phyloP scores from a whole-genome alignment of 2,888 invertebrate species.

The Caradrina kadenii region DNA sequence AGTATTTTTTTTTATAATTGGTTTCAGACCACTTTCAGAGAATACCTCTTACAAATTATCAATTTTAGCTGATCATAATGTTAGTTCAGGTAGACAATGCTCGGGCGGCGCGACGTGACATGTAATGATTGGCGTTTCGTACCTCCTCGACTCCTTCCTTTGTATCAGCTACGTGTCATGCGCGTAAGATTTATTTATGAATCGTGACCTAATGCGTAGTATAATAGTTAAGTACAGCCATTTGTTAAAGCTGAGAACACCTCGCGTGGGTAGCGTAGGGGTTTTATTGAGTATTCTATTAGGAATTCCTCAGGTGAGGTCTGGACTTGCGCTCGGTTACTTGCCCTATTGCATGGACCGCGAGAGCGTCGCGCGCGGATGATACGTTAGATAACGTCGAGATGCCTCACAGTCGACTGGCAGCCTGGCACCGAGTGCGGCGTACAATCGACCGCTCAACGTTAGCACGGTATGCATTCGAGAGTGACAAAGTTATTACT shows the following conservation, averaged over 20 bases:
- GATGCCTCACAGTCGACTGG: slow-evolving; percentile 28
- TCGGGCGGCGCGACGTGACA: no score
- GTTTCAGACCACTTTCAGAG: no score
- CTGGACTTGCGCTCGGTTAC: no score
- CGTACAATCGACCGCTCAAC: slow-evolving; percentile 15
- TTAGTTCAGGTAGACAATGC: no score
- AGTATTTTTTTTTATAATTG: no score
- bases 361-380: not conserved
- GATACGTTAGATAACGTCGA: slow-evolving; percentile 8
- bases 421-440: not conserved
- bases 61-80: no score
- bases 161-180: slow-evolving; percentile 18
- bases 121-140: no score
- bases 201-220: slow-evolving; percentile 19
- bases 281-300: not conserved
- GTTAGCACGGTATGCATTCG: slow-evolving; percentile 18
- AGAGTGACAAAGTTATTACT: slow-evolving; percentile 11
- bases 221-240: not conserved
- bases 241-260: not conserved
- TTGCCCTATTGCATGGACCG: no score
- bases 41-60: no score
- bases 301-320: no score
- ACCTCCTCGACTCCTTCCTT: no score
- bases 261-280: not conserved
- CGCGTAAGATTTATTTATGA: slow-evolving; percentile 4